These are phyloP conservation scores for Parthenolecanium corni DNA, from an alignment of 2,888 invertebrate species.

Conservation along the genomic window DNA sequence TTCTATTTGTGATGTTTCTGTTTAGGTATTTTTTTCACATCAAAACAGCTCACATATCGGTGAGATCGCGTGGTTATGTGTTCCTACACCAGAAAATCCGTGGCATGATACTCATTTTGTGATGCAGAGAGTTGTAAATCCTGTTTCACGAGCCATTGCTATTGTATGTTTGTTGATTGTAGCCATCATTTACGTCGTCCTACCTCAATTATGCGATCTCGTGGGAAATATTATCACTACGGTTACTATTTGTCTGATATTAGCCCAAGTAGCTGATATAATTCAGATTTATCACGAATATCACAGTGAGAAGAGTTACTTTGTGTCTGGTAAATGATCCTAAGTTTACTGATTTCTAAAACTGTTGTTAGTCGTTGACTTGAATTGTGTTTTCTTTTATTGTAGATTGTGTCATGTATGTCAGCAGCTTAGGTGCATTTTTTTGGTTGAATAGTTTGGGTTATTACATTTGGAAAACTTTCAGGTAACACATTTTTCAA, in stretches of 20 bases:
- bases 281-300: slow-evolving; percentile 69
- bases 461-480: slow-evolving; percentile 79
- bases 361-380: neutral
- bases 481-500: slow-evolving; percentile 47
- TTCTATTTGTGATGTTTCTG: neutral
- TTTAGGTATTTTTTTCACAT: neutral
- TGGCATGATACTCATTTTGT: slow-evolving; percentile 64
- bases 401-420: slow-evolving; percentile 63
- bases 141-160: slow-evolving; percentile 60
- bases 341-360: neutral
- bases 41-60: slow-evolving; percentile 13
- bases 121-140: slow-evolving; percentile 62
- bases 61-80: slow-evolving; percentile 34
- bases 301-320: slow-evolving; percentile 65
- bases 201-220: slow-evolving; percentile 69
- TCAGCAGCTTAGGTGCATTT: slow-evolving; percentile 65
- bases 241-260: slow-evolving; percentile 62
- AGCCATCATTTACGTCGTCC: slow-evolving; percentile 67
- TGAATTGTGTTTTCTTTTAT: slow-evolving; percentile 5
- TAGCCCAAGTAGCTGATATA: slow-evolving; percentile 64
- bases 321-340: slow-evolving; percentile 55
- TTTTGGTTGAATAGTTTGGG: slow-evolving; percentile 79
- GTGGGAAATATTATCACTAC: slow-evolving; percentile 76
- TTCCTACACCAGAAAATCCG: slow-evolving; percentile 41
- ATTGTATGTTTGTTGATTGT: slow-evolving; percentile 58